Evolutionary conservation across 1,140 invertebrate genomes (phyloP), one percentile per base, ranked within the genome.

Genomic region (Myzus persicae): DNA sequence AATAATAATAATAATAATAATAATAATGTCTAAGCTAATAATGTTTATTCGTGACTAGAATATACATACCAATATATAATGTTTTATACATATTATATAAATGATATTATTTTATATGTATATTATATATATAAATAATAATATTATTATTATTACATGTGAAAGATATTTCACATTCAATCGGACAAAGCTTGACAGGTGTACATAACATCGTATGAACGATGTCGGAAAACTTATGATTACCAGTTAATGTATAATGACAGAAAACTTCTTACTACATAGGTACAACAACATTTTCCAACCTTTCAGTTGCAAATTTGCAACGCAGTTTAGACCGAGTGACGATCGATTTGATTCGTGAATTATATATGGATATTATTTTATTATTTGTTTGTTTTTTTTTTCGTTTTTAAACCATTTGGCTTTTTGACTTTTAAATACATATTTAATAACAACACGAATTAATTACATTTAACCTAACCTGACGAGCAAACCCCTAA

Each of bases 41-140:
- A 88, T 44, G 85, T 88, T 31, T 88, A 36, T 89, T 89, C 46
- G 46, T 89, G 87, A 89, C 87, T 89, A 89, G 87, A 51, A 51
- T 89, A 48, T 51, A 89, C 46, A 38, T 89, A 51, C 1, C 40
- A 51, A 89, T 89, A 89, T 26, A 51, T 48, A 85, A 85, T 85
- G 9, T 7, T 42, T 14, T 85, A 42, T 11, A 42, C 38, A 44
- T 85, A 42, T 85, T 82, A 82, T 11, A 85, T 42, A 26, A 85
- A 85, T 42, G 24, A 42, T 40, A 38, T 26, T 24, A 42, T 24
- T 44, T 42, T 44, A 85, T 82, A 76, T 82, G 81, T 24, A 4
- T 82, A 40, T 38, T 20, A 31, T 85, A 31, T 85, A 42, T 85
- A 42, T 8, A 44, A 26, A 26, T 40, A 31, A 18, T n/a, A 14